These are phyloP conservation scores for Lerista edwardsae DNA, from an alignment of 2,797 vertebrate species.

Conservation along the genomic window DNA sequence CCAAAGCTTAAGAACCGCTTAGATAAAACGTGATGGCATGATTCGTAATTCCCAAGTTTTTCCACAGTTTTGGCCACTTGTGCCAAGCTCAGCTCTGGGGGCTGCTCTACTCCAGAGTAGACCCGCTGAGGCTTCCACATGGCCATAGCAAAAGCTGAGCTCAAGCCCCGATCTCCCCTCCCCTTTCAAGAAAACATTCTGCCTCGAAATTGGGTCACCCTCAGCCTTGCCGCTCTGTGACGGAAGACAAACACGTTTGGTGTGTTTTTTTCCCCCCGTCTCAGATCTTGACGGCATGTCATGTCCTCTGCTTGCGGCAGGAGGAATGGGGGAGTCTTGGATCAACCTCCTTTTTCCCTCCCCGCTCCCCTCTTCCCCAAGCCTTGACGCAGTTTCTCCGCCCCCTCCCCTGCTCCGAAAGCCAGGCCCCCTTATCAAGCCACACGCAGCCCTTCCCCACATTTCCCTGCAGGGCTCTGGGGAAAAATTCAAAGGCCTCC, in stretches of 20 bases:
- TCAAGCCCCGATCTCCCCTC: neutral
- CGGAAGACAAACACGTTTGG: neutral
- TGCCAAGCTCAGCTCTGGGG: too few relatives aligned
- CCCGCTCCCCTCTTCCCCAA: neutral
- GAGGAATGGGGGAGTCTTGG: neutral
- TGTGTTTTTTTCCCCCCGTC: too few relatives aligned
- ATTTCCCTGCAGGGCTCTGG: neutral
- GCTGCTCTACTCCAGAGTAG: neutral
- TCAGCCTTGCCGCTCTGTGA: neutral
- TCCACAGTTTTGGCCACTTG: too few relatives aligned
- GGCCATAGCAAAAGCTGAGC: too few relatives aligned
- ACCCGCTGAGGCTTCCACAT: neutral
- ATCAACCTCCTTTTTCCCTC: neutral
- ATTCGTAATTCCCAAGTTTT: too few relatives aligned
- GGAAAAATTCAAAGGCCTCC: neutral
- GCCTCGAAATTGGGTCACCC: slow-evolving; percentile 15
- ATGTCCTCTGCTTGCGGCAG: too few relatives aligned
- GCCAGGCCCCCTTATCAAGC: neutral
- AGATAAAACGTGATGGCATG: too few relatives aligned
- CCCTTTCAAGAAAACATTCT: neutral
- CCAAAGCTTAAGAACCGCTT: too few relatives aligned
- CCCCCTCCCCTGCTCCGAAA: neutral
- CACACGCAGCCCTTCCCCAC: neutral
- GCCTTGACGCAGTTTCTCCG: neutral
- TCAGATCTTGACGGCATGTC: neutral